Base-by-base conservation (phyloP, 2,113 vertebrate species). In the Ia io region DNA sequence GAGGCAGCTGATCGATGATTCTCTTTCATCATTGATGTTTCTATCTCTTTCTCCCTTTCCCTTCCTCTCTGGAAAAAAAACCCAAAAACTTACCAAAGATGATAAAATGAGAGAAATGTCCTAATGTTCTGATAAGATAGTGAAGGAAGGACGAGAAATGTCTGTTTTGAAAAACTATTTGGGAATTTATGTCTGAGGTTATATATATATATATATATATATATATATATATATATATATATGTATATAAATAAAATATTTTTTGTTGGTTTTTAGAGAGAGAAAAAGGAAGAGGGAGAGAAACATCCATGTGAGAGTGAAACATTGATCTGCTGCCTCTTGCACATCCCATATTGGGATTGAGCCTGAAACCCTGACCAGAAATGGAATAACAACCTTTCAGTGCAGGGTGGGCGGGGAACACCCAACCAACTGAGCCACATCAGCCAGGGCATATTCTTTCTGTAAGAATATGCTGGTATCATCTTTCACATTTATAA, bases 81-180 rank as follows among this genome's bases (percentile, higher is more conserved):
- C 3, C 84, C 80, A 85, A 93, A 32, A 80, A 49, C 5, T 56
- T 82, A 70, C 17, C 16, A 63, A 94, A 91, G 85, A 69, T 30
- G 22, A 86, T 53, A 28, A 71, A 77, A 77, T 76, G 35, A 28
- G 16, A 37, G 0, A 11, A 82, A 71, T 56, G 6, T 79, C 44
- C 2, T 67, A 67, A 84, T 84, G 40, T 82, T 95, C 14, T 90
- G 42, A 80, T 53, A 97, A 93, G 37, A 51, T 18, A 42, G 3
- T 53, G 88, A 93, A 82, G 25, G 17, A 67, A 11, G 13, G 0
- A 49, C 56, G 37, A 88, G 56, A 42, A 93, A 91, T 77, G n/a
- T 35, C 73, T 80, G n/a, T 69, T 93, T 76, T 86, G 49, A 92
- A 76, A 95, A 92, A 7, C 88, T 40, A 88, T 71, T 37, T n/a